Conservation (phyloP, 53 echinoderm and acorn worm species). For the Crossaster papposus region DNA sequence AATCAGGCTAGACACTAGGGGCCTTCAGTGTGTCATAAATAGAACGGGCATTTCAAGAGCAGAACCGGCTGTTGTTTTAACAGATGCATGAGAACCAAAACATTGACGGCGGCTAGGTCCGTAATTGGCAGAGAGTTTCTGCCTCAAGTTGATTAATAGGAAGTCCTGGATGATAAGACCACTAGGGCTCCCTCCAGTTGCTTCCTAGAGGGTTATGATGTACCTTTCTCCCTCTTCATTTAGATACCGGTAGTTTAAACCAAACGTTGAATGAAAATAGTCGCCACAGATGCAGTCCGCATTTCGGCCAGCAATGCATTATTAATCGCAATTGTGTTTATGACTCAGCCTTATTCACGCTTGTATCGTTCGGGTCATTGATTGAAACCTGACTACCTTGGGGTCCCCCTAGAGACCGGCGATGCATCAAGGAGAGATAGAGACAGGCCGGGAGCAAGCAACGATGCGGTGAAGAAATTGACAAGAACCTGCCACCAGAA, state of each 20-base stretch:
- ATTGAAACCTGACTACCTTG: not conserved
- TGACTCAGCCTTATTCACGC: slow-evolving; percentile 39
- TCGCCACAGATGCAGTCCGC: not conserved
- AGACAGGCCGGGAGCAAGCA: not conserved
- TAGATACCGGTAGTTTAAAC: not conserved
- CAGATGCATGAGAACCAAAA: slow-evolving; percentile 48
- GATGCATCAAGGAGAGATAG: slow-evolving; percentile 37
- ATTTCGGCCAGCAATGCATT: not conserved
- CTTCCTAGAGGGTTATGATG: slow-evolving; percentile 8
- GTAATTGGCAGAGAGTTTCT: slow-evolving; percentile 45
- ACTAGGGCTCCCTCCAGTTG: slow-evolving; percentile 11
- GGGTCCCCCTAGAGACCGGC: slow-evolving; percentile 4
- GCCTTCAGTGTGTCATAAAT: not conserved
- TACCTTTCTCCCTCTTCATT: not conserved
- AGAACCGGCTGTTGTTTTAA: slow-evolving; percentile 15
- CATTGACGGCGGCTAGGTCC: slow-evolving; percentile 21
- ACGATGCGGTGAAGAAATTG: not conserved
- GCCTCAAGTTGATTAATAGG: slow-evolving; percentile 41
- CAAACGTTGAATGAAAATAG: not conserved
- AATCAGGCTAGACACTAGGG: slow-evolving; percentile 3
- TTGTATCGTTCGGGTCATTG: slow-evolving; percentile 25
- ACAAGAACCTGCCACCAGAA: not conserved
- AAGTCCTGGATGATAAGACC: not conserved
- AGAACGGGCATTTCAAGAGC: not conserved
- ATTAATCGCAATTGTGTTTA: slow-evolving; percentile 2